These are phyloP conservation scores for Cynaeus angustus DNA, from an alignment of 2,888 invertebrate species.

Conservation along the genomic window DNA sequence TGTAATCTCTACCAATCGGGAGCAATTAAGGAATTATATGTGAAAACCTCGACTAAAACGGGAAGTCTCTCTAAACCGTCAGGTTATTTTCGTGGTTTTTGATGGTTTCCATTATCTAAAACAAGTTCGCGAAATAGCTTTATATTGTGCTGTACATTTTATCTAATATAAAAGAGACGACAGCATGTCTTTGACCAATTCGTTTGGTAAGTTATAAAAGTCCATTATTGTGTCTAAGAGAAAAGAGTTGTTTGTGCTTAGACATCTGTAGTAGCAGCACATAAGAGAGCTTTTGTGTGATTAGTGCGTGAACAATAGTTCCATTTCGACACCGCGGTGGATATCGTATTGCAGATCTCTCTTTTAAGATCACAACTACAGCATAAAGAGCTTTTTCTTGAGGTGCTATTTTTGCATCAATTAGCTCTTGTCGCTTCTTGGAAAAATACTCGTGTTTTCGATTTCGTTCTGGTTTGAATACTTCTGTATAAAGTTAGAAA, in stretches of 20 bases:
- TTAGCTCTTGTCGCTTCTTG: slow-evolving; percentile 31
- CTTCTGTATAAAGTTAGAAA: slow-evolving; percentile 10
- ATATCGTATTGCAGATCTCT: slow-evolving; percentile 48
- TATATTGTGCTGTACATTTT: slow-evolving; percentile 29
- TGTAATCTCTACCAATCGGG: slow-evolving; percentile 36
- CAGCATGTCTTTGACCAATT: slow-evolving; percentile 54
- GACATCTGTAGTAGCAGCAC: slow-evolving; percentile 48
- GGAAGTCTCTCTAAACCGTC: not conserved
- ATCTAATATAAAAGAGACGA: slow-evolving; percentile 27
- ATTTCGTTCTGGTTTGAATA: slow-evolving; percentile 26
- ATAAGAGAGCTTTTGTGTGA: slow-evolving; percentile 53
- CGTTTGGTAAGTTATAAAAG: slow-evolving; percentile 54
- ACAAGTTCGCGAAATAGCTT: slow-evolving; percentile 17
- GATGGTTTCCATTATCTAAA: slow-evolving; percentile 31
- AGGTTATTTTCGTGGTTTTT: slow-evolving; percentile 19
- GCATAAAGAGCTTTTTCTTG: slow-evolving; percentile 19
- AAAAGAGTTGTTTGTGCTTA: slow-evolving; percentile 53
- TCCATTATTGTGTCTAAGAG: slow-evolving; percentile 54
- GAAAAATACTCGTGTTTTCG: slow-evolving; percentile 6
- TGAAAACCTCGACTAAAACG: slow-evolving; percentile 1
- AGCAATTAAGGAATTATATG: slow-evolving; percentile 32
- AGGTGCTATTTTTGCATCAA: slow-evolving; percentile 28
- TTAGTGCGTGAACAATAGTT: slow-evolving; percentile 55
- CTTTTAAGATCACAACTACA: slow-evolving; percentile 11
- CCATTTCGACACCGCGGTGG: slow-evolving; percentile 47